phyloP scores from a whole-genome alignment of 2,888 invertebrate genomes.

The Linnaemya tessellans region DNA sequence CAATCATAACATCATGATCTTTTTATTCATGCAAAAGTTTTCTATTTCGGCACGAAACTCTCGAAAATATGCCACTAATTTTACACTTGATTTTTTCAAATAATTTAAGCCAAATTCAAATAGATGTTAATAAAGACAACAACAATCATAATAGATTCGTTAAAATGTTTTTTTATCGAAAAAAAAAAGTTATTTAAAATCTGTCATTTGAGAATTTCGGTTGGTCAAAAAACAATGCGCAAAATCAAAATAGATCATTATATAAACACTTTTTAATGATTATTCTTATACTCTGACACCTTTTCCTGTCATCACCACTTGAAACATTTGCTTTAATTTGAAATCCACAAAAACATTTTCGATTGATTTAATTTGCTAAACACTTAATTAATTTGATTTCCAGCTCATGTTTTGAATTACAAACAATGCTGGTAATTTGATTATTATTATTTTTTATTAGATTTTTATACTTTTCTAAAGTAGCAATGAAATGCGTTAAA shows the following conservation, averaged over 20 bases:
- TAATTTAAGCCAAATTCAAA: too few relatives aligned
- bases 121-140: not conserved
- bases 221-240: not conserved
- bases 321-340: conserved; percentile 1
- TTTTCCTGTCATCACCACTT: conserved; percentile 11
- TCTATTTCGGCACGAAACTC: too few relatives aligned
- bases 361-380: conserved; percentile 37
- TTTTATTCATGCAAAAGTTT: too few relatives aligned
- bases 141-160: not conserved
- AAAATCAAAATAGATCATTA: not conserved
- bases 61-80: too few relatives aligned
- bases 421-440: conserved; percentile 31
- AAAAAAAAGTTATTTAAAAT: not conserved
- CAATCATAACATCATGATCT: too few relatives aligned
- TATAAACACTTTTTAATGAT: not conserved
- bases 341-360: conserved; percentile 45
- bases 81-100: too few relatives aligned
- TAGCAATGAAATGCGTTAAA: conserved; percentile 5
- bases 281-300: conserved; percentile 14
- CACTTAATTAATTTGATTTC: conserved; percentile 23
- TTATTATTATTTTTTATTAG: conserved; percentile 34
- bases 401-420: not conserved
- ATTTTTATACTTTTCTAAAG: conserved; percentile 31
- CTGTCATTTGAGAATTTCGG: not conserved
- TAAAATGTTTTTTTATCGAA: not conserved